Evolutionary conservation across 2,113 vertebrate species (phyloP).

Genomic region (Sinocyclocheilus anophthalmus): DNA sequence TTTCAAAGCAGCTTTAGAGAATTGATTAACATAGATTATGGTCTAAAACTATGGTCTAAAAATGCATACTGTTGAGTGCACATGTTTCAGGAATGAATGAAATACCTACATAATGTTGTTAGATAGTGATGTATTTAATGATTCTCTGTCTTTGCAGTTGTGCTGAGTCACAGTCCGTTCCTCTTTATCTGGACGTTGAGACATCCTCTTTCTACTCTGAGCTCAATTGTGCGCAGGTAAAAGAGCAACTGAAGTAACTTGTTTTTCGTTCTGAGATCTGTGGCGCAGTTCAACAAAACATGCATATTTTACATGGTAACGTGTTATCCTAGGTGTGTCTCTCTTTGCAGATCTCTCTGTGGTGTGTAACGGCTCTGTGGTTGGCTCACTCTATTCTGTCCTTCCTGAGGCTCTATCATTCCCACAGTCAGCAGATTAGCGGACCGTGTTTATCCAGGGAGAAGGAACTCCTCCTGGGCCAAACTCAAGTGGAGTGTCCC

Average conservation of each 20-base stretch:
- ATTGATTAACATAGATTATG: background rate
- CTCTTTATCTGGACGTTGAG: constrained; percentile 77
- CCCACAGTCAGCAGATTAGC: constrained; percentile 75
- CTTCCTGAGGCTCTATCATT: constrained; percentile 79
- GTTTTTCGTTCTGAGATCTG: background rate
- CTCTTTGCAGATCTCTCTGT: constrained; percentile 70
- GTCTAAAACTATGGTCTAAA: background rate
- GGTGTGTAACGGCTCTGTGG: constrained; percentile 77
- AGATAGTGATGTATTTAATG: background rate
- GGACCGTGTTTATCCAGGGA: constrained; percentile 74
- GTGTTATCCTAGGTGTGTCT: background rate
- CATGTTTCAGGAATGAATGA: background rate
- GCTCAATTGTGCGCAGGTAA: constrained; percentile 76
- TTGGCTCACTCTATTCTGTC: constrained; percentile 74
- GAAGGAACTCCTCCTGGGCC: constrained; percentile 75
- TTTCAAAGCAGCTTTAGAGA: too few species aligned
- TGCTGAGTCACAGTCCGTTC: constrained; percentile 73
- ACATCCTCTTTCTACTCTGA: constrained; percentile 77
- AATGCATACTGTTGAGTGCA: background rate
- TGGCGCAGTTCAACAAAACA: background rate
- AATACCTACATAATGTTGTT: background rate
- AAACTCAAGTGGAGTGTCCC: constrained; percentile 60
- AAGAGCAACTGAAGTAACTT: background rate
- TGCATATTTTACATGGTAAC: background rate
- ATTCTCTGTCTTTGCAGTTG: constrained; percentile 68